phyloP scores from a whole-genome alignment of 2,888 invertebrate species.

The Lasioglossum calceatum region DNA sequence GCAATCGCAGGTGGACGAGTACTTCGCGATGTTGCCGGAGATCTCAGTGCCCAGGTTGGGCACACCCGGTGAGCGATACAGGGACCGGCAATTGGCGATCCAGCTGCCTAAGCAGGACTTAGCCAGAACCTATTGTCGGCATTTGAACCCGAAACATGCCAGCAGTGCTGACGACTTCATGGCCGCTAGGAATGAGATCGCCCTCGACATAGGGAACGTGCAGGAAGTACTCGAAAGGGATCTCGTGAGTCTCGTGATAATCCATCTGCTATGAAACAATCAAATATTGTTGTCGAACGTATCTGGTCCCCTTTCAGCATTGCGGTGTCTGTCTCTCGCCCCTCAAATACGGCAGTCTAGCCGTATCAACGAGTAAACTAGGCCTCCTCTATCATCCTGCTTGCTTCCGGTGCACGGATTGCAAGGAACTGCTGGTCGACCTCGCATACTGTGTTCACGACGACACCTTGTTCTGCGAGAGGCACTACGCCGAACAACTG shows the following conservation, averaged over 20 bases:
- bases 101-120: constrained; percentile 98
- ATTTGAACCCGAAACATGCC: constrained; percentile 91
- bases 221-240: constrained; percentile 80
- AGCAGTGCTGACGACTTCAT: constrained; percentile 97
- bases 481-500: constrained; percentile 98
- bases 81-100: constrained; percentile 92
- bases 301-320: constrained; percentile 85
- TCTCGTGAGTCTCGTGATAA: constrained; percentile 71
- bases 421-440: constrained; percentile 97
- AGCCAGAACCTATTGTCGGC: constrained; percentile 94
- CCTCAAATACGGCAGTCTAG: constrained; percentile 92
- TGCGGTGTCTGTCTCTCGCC: constrained; percentile 94
- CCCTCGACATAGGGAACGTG: constrained; percentile 94
- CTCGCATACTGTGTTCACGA: constrained; percentile 97
- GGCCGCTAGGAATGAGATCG: constrained; percentile 96
- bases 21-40: constrained; percentile 94
- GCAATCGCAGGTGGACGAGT: constrained; percentile 92
- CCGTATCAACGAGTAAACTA: constrained; percentile 93
- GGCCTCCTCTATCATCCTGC: constrained; percentile 95
- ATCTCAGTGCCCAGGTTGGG: constrained; percentile 89
- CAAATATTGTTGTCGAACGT: neutral
- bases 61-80: constrained; percentile 91
- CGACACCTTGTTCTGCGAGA: constrained; percentile 94
- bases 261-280: neutral
- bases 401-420: constrained; percentile 96